Conservation (phyloP, 1,140 invertebrate species). For the Procambarus clarkii region DNA sequence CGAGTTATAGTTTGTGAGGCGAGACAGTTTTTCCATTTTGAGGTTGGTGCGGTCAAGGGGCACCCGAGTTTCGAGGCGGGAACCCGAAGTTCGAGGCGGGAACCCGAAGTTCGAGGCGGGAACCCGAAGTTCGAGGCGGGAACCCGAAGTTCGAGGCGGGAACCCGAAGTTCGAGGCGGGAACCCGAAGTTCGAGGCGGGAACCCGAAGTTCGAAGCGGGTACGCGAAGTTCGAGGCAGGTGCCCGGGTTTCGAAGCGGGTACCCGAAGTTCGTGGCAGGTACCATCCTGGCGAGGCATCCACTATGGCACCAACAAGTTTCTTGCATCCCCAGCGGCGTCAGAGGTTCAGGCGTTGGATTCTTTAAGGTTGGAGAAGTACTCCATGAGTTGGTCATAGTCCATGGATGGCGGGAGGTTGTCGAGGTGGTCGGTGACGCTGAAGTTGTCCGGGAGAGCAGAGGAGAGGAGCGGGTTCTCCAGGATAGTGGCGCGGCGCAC, state of each 20-base stretch:
- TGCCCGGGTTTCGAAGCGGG: background rate
- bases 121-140: too few relatives aligned
- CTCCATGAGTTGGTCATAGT: slow-evolving; percentile 97
- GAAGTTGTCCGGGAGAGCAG: slow-evolving; percentile 83
- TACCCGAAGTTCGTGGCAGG: background rate
- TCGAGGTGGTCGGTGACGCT: slow-evolving; percentile 96
- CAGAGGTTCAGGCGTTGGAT: slow-evolving; percentile 79
- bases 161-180: background rate
- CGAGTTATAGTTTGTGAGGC: background rate
- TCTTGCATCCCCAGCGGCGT: background rate
- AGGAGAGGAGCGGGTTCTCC: slow-evolving; percentile 88
- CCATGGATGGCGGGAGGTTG: slow-evolving; percentile 90
- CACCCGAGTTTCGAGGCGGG: too few relatives aligned
- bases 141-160: too few relatives aligned
- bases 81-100: too few relatives aligned
- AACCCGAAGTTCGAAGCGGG: too few relatives aligned
- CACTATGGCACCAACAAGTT: background rate
- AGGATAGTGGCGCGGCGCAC: slow-evolving; percentile 89
- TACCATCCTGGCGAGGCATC: background rate
- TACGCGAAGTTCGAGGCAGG: too few relatives aligned
- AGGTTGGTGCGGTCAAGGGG: too few relatives aligned
- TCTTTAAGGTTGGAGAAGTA: slow-evolving; percentile 98
- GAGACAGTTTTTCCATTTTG: background rate
- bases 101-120: too few relatives aligned
- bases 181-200: background rate